Evolutionary conservation across 2,113 vertebrate genomes (phyloP).

Genomic region (Phylloscopus trochiloides): DNA sequence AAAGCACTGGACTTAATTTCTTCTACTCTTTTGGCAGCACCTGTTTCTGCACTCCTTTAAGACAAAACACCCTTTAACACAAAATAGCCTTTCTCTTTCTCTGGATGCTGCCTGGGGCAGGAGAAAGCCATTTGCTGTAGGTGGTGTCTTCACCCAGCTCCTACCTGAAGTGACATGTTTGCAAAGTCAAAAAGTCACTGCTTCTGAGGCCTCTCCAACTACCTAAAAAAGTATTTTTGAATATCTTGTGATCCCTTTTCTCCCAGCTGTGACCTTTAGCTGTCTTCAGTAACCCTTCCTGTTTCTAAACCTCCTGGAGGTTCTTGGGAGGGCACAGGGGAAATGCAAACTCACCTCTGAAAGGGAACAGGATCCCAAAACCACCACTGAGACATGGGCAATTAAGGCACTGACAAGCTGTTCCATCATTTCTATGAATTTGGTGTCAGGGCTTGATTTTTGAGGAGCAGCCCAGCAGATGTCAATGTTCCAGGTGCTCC

Average conservation of each 20-base stretch:
- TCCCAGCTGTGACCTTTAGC: not conserved
- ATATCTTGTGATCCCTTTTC: not conserved
- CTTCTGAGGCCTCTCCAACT: not conserved
- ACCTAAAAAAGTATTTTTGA: not conserved
- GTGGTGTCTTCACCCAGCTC: not conserved
- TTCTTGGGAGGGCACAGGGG: not conserved
- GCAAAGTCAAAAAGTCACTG: not conserved
- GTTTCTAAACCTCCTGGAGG: not conserved
- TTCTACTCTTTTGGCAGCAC: not conserved
- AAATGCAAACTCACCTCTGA: not conserved
- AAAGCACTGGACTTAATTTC: not conserved
- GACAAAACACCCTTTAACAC: not conserved
- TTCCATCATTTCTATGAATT: not conserved
- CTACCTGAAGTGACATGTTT: not conserved
- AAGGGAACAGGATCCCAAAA: not conserved
- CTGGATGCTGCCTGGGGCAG: not conserved
- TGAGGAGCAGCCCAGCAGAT: not conserved
- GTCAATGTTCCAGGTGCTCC: not conserved
- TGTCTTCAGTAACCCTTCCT: not conserved
- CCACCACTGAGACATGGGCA: fast-evolving
- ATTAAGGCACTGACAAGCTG: not conserved
- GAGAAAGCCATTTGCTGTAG: not conserved
- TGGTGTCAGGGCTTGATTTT: not conserved
- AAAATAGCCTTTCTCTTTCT: not conserved
- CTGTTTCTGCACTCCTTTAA: not conserved